Evolutionary conservation across 1,140 invertebrate genomes (phyloP).

Genomic region (Drosophila novamexicana): DNA sequence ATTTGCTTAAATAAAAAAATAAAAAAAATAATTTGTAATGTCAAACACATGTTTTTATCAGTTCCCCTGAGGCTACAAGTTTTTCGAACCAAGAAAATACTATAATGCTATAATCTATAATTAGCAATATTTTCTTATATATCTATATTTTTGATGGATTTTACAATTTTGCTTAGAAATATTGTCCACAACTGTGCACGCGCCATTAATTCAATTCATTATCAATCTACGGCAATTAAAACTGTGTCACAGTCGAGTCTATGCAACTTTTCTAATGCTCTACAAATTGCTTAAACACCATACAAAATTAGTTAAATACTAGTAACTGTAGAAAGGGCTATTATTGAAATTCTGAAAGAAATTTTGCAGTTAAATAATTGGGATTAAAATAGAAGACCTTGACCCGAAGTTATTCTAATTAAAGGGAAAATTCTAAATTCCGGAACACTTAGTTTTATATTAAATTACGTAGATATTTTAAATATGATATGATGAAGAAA

Average conservation of each 20-base stretch:
- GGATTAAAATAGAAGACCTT: no score
- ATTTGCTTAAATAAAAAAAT: background rate
- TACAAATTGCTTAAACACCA: background rate
- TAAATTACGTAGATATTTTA: no score
- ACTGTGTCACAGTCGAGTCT: background rate
- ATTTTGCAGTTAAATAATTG: no score
- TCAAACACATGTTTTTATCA: background rate
- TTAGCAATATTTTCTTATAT: background rate
- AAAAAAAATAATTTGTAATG: background rate
- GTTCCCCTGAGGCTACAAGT: background rate
- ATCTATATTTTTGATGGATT: background rate
- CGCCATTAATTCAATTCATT: conserved; percentile 32
- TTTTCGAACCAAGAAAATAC: background rate
- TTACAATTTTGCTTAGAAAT: conserved; percentile 6
- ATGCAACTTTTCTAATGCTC: background rate
- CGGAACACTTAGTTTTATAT: no score
- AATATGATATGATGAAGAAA: no score
- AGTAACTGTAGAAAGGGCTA: no score
- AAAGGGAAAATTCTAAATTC: background rate
- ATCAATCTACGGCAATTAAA: conserved; percentile 21
- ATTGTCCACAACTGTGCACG: conserved; percentile 19
- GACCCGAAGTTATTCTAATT: background rate
- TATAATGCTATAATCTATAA: background rate
- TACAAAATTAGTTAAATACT: no score
- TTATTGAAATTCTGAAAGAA: no score